phyloP scores from a whole-genome alignment of 2,113 vertebrate genomes.

The Lepidothrix coronata region DNA sequence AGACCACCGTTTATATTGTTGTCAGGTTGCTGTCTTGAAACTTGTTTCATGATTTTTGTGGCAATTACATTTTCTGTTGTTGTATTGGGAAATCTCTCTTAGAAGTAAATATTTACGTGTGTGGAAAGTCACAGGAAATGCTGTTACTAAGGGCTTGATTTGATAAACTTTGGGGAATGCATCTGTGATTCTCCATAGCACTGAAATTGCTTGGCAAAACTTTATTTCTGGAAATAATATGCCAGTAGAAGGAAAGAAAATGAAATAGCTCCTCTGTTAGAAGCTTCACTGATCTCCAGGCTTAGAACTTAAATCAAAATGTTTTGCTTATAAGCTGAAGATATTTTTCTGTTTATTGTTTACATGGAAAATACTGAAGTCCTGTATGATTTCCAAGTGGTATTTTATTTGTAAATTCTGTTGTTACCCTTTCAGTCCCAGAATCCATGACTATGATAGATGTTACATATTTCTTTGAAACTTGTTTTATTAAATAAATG shows the following conservation, averaged over 20 bases:
- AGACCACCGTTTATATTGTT: background rate
- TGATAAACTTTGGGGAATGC: background rate
- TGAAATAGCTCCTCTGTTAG: background rate
- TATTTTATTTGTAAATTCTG: background rate
- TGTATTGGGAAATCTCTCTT: background rate
- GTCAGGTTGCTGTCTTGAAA: background rate
- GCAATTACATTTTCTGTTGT: background rate
- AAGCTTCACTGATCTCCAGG: background rate
- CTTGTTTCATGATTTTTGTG: background rate
- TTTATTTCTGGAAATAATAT: background rate
- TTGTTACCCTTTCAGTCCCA: background rate
- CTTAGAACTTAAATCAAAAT: background rate
- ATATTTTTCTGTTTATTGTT: background rate
- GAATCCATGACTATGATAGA: background rate
- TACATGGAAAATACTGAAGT: background rate
- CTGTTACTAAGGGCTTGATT: background rate
- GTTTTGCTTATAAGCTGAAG: background rate
- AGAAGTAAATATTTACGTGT: background rate
- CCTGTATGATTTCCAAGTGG: background rate
- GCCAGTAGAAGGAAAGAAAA: background rate
- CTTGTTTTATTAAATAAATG: background rate
- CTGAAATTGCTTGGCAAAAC: background rate
- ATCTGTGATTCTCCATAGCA: background rate
- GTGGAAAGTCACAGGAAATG: background rate
- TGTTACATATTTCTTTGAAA: background rate